A percentile compares a stretch with the other conserved stretches of the same genome.
These are phyloP conservation scores for Chionomys nivalis DNA, from an alignment of 2,113 vertebrate genomes.

Conservation along the genomic window DNA sequence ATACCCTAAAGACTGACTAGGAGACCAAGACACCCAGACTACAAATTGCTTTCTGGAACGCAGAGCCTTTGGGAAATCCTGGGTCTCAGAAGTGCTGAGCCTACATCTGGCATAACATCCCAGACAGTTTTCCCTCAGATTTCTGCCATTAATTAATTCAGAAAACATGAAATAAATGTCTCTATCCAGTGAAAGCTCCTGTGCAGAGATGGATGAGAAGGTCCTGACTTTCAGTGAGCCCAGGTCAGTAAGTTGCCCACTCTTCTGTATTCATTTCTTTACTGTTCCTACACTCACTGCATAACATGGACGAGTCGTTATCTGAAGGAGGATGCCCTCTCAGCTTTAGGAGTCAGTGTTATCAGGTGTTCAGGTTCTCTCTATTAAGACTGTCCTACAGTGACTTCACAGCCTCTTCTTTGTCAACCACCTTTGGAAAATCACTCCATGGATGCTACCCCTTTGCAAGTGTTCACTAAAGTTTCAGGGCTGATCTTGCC, in stretches of 20 bases:
- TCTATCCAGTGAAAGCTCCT: neutral
- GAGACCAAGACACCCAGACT: neutral
- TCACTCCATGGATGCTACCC: neutral
- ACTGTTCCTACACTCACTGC: neutral
- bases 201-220: neutral
- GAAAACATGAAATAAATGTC: neutral
- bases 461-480: neutral
- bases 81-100: neutral
- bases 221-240: neutral
- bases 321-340: neutral
- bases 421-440: neutral
- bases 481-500: neutral
- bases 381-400: neutral
- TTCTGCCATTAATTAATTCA: slow-evolving; percentile 15
- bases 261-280: neutral
- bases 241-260: neutral
- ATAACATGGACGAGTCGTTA: neutral
- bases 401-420: neutral
- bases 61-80: neutral
- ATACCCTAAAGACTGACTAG: neutral
- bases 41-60: neutral
- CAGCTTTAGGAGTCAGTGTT: neutral
- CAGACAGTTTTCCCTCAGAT: neutral
- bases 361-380: neutral
- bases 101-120: neutral